Percentiles rank a stretch among this genome's conserved stretches.
Evolutionary conservation across 1,140 invertebrate species (phyloP).

Genomic region (Globodera ellingtonae): DNA sequence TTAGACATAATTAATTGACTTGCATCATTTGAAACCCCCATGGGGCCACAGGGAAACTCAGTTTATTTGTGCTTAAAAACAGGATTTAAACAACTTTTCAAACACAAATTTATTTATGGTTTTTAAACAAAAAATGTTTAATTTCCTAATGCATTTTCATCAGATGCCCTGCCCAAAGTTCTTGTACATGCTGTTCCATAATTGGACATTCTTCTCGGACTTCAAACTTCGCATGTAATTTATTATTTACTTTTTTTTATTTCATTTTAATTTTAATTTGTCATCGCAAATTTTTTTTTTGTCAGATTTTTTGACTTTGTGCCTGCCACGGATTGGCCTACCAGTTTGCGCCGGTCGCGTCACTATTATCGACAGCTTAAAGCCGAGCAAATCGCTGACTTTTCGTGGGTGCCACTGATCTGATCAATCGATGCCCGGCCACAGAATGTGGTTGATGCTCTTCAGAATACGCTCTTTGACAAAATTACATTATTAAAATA

Average conservation of each 20-base stretch:
- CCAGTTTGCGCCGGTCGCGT: slow-evolving; percentile 42
- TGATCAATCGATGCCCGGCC: not conserved
- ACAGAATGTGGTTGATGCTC: too few relatives aligned
- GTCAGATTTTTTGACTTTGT: slow-evolving; percentile 36
- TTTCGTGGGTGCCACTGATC: slow-evolving; percentile 28
- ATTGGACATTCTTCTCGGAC: slow-evolving; percentile 53
- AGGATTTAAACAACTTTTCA: too few relatives aligned
- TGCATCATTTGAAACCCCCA: too few relatives aligned
- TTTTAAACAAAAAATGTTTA: not conserved
- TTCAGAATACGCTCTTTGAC: too few relatives aligned
- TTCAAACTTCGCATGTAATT: slow-evolving; percentile 41
- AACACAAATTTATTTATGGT: not conserved
- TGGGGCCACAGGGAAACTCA: too few relatives aligned
- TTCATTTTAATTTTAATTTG: too few relatives aligned
- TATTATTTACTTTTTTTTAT: not conserved
- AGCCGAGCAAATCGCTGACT: slow-evolving; percentile 24
- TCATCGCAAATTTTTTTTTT: not conserved
- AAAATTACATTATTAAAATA: too few relatives aligned
- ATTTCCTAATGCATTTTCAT: not conserved
- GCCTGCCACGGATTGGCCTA: slow-evolving; percentile 30
- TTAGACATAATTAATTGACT: not conserved
- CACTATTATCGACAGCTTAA: slow-evolving; percentile 40
- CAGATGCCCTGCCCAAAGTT: slow-evolving; percentile 45
- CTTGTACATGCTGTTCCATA: slow-evolving; percentile 49
- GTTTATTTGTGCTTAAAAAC: too few relatives aligned